Base-by-base conservation (phyloP, 1,140 invertebrate genomes). In the Dinoponera quadriceps region DNA sequence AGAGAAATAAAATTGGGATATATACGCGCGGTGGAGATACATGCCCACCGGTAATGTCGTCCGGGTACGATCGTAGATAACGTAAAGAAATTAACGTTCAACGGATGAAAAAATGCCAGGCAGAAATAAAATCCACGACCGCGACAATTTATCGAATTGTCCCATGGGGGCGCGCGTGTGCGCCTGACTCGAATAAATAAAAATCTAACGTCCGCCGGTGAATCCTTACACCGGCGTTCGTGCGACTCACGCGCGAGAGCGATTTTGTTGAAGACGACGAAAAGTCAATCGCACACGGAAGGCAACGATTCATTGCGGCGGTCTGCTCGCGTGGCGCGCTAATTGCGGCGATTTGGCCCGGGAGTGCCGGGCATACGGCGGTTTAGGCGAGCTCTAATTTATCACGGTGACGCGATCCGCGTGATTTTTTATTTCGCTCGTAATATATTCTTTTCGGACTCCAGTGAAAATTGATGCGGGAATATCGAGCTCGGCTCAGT, bases 381-480 rank as follows among this genome's bases (percentile, higher is more conserved):
- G 16, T 68, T 78, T 78, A 69, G 71, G 51, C 33, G 38, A 69
- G 63, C 16, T 44, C 7, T 71, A 80, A 80, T 80, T 80, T 80
- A 71, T 71, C 22, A 51, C 29, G 18, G 29, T 20, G 48, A 66
- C 60, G 11, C 29, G 20, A 38, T 49, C 44, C 33, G n/a, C 1
- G 11, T n/a, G 33, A 29, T 59, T 71, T n/a, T 80, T 71, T 59
- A 57, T 57, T 71, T 14, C 18, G 9, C 38, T 3, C 7, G 22
- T 20, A 68, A 68, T 69, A 16, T 25, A 4, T 71, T 18, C 18
- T 69, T n/a, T 33, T 9, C 29, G 29, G 11, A 44, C 9, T 55
- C 18, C 44, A 2, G 22, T 22, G 1, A 44, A 0, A 0, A 78
- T 78, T 29, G 51, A 68, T 57, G 63, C 33, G 38, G 48, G 13